Base-by-base conservation (phyloP, 2,113 vertebrate genomes). In the Chascanopsetta lugubris region DNA sequence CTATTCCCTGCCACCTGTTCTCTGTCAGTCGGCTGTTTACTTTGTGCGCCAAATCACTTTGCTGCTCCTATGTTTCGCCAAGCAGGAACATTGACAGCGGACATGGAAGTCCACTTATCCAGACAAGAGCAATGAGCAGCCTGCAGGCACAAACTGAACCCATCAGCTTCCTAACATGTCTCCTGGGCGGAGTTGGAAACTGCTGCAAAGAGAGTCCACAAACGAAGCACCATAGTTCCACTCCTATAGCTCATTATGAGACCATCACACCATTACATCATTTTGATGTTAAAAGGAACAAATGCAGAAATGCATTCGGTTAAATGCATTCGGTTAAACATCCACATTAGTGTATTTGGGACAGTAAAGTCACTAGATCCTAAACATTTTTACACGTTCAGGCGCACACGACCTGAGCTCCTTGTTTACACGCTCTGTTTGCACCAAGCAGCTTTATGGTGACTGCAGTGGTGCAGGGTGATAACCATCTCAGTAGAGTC, bases 61-160 rank as follows among this genome's bases (percentile, higher is more conserved):
- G 34, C 64, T 75, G 29, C 18, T 59, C 61, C 77, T 30, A n/a
- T 79, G 78, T 87, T 80, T 58, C 38, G 59, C 29, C 43, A 27
- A 73, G 55, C 27, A 50, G 32, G 15, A 50, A 58, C 61, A 70
- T 46, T 71, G 80, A 82, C 69, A 56, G 50, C 47, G 75, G 66
- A 87, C 79, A 85, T 34, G 69, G 48, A 83, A 88, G 74, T 84
- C 82, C 77, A 85, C 77, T 87, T 81, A 80, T 42, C 27, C 56
- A 32, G 68, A 81, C 67, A 73, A 10, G 36, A 72, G 36, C 65
- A 70, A 32, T 21, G 50, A 32, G 29, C 26, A 32, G 64, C 79
- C 77, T 10, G n/a, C 17, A 63, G 84, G 73, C 69, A 75, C 30
- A 75, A 66, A 68, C 66, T 45, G 22, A 80, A 76, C 57, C 53